Percentiles rank a stretch among this genome's conserved stretches.
Conservation (phyloP, 1,140 invertebrate genomes). For the Planococcus citri region DNA sequence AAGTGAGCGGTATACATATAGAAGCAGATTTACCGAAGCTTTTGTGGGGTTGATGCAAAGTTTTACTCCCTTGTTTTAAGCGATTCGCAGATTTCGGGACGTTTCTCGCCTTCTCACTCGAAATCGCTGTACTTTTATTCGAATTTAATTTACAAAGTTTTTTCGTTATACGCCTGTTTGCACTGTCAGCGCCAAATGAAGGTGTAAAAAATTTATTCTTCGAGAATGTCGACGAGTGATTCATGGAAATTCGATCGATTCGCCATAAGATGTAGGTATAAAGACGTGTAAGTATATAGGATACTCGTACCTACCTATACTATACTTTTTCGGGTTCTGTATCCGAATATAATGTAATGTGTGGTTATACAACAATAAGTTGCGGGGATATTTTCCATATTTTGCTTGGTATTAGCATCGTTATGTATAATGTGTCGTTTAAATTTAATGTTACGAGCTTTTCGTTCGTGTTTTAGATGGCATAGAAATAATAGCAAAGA, state of each 20-base stretch:
- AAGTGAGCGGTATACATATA: not conserved
- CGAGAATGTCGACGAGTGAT: not conserved
- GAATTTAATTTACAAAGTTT: conserved; percentile 4
- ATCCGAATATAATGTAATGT: too few species aligned
- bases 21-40: not conserved
- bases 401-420: not conserved
- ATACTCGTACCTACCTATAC: too few species aligned
- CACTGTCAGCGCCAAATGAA: not conserved
- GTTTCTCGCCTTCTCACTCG: not conserved
- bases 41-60: not conserved
- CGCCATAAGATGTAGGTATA: too few species aligned
- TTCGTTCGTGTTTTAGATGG: too few species aligned
- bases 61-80: not conserved
- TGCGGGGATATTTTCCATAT: not conserved
- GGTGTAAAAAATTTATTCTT: not conserved
- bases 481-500: too few species aligned
- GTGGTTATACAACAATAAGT: too few species aligned
- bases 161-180: not conserved
- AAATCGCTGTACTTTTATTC: not conserved
- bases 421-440: not conserved
- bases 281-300: too few species aligned
- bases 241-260: too few species aligned
- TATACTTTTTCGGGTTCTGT: too few species aligned
- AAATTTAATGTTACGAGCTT: too few species aligned
- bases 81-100: too few species aligned